Evolutionary conservation across 1,140 invertebrate species (phyloP).

Genomic region (Papilio polytes): DNA sequence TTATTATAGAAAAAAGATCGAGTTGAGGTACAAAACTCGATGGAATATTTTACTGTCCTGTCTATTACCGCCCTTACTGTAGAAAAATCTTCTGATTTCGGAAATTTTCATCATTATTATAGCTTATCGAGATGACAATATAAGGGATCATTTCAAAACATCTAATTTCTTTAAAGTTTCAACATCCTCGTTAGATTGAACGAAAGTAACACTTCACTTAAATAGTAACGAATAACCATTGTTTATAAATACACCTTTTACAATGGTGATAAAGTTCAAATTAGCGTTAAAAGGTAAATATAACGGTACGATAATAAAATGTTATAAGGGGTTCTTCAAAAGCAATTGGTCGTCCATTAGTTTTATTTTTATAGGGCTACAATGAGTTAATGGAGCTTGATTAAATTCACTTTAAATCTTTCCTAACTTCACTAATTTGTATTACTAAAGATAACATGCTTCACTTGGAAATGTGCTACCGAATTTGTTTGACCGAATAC

Average conservation of each 20-base stretch:
- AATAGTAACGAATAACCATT: constrained; percentile 7
- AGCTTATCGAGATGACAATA: not conserved
- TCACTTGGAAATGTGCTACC: not conserved
- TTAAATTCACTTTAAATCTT: constrained; percentile 39
- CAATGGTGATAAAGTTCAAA: constrained; percentile 32
- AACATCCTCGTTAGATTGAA: constrained; percentile 36
- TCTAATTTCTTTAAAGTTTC: constrained; percentile 28
- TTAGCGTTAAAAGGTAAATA: not conserved
- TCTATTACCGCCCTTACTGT: too few species aligned
- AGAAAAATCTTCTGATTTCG: too few species aligned
- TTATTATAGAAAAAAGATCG: too few species aligned
- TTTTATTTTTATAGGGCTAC: constrained; percentile 41
- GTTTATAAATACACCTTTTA: not conserved
- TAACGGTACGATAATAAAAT: constrained; percentile 38
- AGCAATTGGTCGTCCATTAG: constrained; percentile 42
- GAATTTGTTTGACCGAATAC: not conserved
- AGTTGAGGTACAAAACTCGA: too few species aligned
- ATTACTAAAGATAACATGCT: not conserved
- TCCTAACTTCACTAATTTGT: constrained; percentile 38
- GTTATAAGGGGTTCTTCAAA: constrained; percentile 40
- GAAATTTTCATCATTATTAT: too few species aligned
- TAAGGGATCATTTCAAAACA: not conserved
- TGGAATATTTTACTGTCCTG: too few species aligned
- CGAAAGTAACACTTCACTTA: constrained; percentile 37
- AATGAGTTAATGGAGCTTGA: constrained; percentile 37